Evolutionary conservation across 1,140 invertebrate species (phyloP), one percentile per base, ranked within the genome.

Genomic region (Lethocerus indicus): DNA sequence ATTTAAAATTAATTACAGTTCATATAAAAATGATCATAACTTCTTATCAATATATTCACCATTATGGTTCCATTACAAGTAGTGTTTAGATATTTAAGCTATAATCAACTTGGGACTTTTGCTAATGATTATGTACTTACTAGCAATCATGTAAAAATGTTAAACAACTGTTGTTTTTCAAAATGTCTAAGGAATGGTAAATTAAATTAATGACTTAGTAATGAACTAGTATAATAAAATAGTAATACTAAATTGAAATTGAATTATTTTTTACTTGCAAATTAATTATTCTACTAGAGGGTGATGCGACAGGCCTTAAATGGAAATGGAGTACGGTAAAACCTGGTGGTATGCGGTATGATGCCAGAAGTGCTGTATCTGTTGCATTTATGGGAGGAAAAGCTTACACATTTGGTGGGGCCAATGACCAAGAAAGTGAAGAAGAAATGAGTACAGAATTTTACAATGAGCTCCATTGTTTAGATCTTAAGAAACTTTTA

Each of bases 381-480:
- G 61, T 66, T 28, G 59, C 68, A 53, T 60, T 53, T 44, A 59
- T 71, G 16, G 59, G 69, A 36, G 74, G 74, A 52, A 70, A 71
- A 41, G 82, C 78, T 1, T 79, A 81, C 47, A 66, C 81, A 9
- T 85, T 84, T 71, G 81, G 86, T 29, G 86, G 86, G 5, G 85
- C 89, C 24, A 76, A 78, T 71, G 75, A 71, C 49, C 58, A 62
- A 57, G 57, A 58, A 28, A 87, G 87, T 58, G 73, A 83, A 44
- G 88, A 93, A 63, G 73, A 82, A 52, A 61, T 93, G 0, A 64
- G 70, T 29, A 82, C 87, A 2, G 76, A 73, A 39, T 91, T 93
- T 67, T 87, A 75, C 51, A 87, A 92, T 62, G 86, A 92, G 50
- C 62, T 93, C 6, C 71, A 80, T 50, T 67, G 72, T 6, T 62